A percentile compares a stretch with the other conserved stretches of the same genome.
Conservation (phyloP, 2,888 invertebrate genomes). For the Monochamus alternatus region DNA sequence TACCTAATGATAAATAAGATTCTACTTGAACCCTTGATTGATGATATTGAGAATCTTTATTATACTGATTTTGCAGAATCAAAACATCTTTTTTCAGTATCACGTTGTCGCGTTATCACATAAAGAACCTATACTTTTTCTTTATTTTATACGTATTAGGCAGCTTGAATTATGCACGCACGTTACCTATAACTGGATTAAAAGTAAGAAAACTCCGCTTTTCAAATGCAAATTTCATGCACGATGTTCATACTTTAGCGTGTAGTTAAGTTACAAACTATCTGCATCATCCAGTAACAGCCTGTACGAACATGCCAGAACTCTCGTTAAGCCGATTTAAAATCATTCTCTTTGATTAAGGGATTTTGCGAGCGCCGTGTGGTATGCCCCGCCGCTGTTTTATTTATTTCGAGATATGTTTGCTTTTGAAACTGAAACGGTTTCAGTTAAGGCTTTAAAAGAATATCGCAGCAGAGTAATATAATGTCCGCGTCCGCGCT, state of each 20-base stretch:
- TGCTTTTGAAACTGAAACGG: slow-evolving; percentile 58
- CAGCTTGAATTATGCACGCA: no score
- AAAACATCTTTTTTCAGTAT: no score
- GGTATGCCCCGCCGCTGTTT: slow-evolving; percentile 55
- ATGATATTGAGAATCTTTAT: no score
- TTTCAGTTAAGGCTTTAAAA: slow-evolving; percentile 57
- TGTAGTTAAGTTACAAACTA: slow-evolving; percentile 6
- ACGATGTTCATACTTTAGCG: neutral
- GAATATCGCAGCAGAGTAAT: slow-evolving; percentile 44
- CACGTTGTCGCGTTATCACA: no score
- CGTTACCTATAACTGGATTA: neutral
- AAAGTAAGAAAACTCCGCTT: neutral
- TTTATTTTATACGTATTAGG: no score
- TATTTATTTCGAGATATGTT: slow-evolving; percentile 59
- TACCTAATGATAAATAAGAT: no score
- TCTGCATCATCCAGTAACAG: slow-evolving; percentile 5
- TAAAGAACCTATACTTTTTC: no score
- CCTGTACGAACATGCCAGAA: slow-evolving; percentile 9
- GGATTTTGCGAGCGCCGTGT: slow-evolving; percentile 57
- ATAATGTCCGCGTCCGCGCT: slow-evolving; percentile 35
- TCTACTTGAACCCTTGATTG: no score
- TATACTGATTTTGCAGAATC: no score
- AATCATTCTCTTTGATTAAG: slow-evolving; percentile 65
- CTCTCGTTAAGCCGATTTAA: slow-evolving; percentile 62
- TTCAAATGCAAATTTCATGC: neutral